phyloP scores from a whole-genome alignment of 2,888 invertebrate species.

The Acanthopleura granulata region DNA sequence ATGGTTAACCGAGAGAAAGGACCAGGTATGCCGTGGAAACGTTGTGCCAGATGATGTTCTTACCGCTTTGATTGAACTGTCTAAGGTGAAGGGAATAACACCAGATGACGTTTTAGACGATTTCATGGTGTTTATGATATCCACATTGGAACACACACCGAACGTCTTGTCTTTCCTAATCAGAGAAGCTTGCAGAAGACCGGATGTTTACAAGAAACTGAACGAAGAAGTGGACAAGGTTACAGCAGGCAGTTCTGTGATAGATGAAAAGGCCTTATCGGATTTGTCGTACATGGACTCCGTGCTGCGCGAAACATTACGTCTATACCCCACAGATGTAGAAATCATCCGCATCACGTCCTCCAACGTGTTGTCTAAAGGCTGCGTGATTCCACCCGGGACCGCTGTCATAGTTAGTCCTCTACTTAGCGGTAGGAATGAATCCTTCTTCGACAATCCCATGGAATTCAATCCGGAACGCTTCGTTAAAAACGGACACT shows the following conservation, averaged over 20 bases:
- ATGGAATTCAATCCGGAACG: constrained; percentile 11
- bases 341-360: background rate
- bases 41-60: background rate
- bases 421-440: background rate
- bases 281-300: background rate
- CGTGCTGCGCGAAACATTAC: background rate
- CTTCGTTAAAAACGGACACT: background rate
- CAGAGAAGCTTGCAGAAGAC: constrained; percentile 1
- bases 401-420: constrained; percentile 4
- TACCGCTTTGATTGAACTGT: background rate
- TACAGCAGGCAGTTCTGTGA: background rate
- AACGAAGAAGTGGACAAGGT: background rate
- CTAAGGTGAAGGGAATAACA: background rate
- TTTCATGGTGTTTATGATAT: background rate
- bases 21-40: background rate
- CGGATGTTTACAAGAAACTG: background rate
- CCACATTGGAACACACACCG: background rate
- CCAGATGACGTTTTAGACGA: constrained; percentile 11
- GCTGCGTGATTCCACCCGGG: background rate
- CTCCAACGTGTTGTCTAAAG: background rate
- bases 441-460: background rate
- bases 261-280: background rate
- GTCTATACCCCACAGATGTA: background rate
- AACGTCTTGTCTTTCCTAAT: background rate
- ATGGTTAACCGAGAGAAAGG: background rate